Percentiles rank a stretch among this genome's conserved stretches.
These are phyloP conservation scores for Hyposmocoma kahamanoa DNA, from an alignment of 1,140 invertebrate species.

Conservation along the genomic window DNA sequence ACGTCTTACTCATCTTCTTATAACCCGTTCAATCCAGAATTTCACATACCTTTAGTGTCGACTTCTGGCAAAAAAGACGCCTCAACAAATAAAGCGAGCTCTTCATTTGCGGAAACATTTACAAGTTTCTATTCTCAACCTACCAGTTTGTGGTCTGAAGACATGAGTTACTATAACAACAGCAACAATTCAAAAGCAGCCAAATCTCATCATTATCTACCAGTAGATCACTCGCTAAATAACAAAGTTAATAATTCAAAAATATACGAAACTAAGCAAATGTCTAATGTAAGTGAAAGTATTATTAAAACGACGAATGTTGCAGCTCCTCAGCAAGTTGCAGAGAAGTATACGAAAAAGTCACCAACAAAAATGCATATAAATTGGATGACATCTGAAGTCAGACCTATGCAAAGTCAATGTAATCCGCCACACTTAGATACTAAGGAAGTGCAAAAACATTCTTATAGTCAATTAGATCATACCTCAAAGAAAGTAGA, in stretches of 20 bases:
- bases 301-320: conserved; percentile 26
- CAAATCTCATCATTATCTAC: conserved; percentile 39
- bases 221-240: conserved; percentile 32
- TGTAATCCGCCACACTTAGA: conserved; percentile 33
- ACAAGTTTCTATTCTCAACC: conserved; percentile 59
- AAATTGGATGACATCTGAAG: conserved; percentile 69
- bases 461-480: conserved; percentile 37
- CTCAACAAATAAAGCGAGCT: conserved; percentile 32
- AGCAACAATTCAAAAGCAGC: conserved; percentile 42
- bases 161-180: conserved; percentile 50
- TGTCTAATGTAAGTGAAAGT: conserved; percentile 18
- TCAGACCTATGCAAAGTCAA: conserved; percentile 51
- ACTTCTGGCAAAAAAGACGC: conserved; percentile 51
- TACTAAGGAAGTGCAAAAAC: conserved; percentile 46
- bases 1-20: conserved; percentile 51
- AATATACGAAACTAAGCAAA: conserved; percentile 42
- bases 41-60: conserved; percentile 56
- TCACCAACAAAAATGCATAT: conserved; percentile 66
- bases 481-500: conserved; percentile 43
- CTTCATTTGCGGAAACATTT: conserved; percentile 48
- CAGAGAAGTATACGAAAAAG: conserved; percentile 62
- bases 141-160: conserved; percentile 59
- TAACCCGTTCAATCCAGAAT: conserved; percentile 66
- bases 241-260: conserved; percentile 35
- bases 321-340: conserved; percentile 26